Base-by-base conservation (phyloP, 2,888 invertebrate genomes). In the Arenicola marina region DNA sequence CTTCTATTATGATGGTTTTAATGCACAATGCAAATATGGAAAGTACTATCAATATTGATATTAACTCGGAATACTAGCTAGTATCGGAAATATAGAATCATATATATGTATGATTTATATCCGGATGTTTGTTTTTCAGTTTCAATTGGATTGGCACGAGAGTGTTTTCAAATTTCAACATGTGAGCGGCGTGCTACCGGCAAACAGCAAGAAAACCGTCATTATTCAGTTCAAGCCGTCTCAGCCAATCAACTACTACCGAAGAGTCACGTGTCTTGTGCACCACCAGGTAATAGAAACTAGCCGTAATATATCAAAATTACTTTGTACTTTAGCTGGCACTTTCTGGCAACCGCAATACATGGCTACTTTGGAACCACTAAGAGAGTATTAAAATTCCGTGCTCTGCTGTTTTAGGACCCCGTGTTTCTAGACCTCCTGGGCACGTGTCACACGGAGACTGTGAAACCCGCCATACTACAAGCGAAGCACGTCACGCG, bases 201-300 rank as follows among this genome's bases (percentile, higher is more conserved):
- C 80, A 15, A 73, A 76, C 45, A 68, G 76, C 4, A 73, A 68
- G 32, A 62, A 70, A 51, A 77, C 75, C 0, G 56, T 83, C 26
- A 69, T 76, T 32, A 61, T 83, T 18, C 72, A 72, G 48, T 83
- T 83, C 69, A 63, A 67, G 0, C 82, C 83, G 0, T 61, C 63
- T 29, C 74, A 78, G 61, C 76, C 82, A 11, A 82, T 81, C 66
- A 79, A 80, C 73, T 82, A 82, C 63, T 75, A 81, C 69, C 68
- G 81, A 15, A 65, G 75, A 29, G 69, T 83, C 43, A 67, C 79
- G 1, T 81, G 81, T 66, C 68, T 83, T 38, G 73, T 83, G 2
- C 79, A 81, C 57, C 78, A 82, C 66, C 80, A 82, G 78, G 82
- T 81, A n/a, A n/a, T n/a, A n/a, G n/a, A n/a, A n/a, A n/a, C n/a